A percentile compares a stretch with the other conserved stretches of the same genome.
These are phyloP conservation scores for Myiotriccus ornatus DNA, from an alignment of 2,797 vertebrate genomes.

Conservation along the genomic window DNA sequence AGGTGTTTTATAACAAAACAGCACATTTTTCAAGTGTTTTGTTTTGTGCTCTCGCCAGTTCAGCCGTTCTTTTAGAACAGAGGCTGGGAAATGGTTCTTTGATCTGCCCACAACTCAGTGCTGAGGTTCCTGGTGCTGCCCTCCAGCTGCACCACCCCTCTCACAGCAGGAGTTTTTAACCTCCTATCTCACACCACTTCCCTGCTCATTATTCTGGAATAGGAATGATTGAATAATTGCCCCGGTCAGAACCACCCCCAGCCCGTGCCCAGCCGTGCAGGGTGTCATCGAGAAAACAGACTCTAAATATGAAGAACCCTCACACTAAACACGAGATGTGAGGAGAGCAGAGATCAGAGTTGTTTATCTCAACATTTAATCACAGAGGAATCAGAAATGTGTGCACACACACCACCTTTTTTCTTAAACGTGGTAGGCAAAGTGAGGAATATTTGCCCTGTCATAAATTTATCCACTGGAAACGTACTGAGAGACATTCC, in stretches of 20 bases:
- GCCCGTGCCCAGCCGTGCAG: neutral
- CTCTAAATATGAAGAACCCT: neutral
- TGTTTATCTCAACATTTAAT: neutral
- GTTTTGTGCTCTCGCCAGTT: neutral
- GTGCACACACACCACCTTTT: neutral
- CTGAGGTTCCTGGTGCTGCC: neutral
- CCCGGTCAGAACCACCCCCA: neutral
- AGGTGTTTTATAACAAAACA: neutral
- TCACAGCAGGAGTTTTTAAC: neutral
- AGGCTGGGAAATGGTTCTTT: neutral
- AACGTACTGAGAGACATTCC: neutral
- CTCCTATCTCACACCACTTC: neutral
- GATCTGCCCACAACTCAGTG: neutral
- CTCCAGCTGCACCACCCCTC: neutral
- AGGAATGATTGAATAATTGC: neutral
- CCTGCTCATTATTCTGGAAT: neutral
- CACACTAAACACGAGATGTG: neutral
- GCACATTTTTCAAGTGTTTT: neutral
- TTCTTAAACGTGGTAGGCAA: neutral
- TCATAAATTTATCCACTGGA: neutral
- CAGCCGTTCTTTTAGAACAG: neutral
- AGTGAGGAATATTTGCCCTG: neutral
- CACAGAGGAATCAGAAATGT: neutral
- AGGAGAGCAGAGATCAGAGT: neutral
- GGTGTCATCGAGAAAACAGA: neutral